Percentiles rank a stretch among this genome's conserved stretches.
These are phyloP conservation scores for Caenorhabditis sp. DNA, from an alignment of 2,888 invertebrate species.

Conservation along the genomic window DNA sequence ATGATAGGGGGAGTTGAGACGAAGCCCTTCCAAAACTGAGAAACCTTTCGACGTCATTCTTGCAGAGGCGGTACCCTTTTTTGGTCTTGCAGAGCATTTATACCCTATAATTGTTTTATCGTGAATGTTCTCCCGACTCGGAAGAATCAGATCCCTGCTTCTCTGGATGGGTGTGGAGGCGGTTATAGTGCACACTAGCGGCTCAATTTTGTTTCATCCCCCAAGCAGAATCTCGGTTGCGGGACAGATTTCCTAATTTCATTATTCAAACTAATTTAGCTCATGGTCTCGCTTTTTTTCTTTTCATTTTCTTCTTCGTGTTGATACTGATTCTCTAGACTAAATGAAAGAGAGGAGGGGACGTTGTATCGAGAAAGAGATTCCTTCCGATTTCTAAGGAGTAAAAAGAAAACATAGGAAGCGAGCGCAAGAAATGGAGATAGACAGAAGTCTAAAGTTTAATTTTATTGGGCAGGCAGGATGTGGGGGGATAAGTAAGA, in stretches of 20 bases:
- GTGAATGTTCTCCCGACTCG: conserved; percentile 20
- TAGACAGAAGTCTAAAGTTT: conserved; percentile 64
- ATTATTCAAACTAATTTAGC: conserved; percentile 61
- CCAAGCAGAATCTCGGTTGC: conserved; percentile 10
- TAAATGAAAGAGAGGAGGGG: not conserved
- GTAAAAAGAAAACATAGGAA: conserved; percentile 29
- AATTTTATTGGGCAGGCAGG: conserved; percentile 54
- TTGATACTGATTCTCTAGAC: conserved; percentile 10
- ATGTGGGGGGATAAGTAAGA: conserved; percentile 40
- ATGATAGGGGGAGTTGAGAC: not conserved
- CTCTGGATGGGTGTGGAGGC: conserved; percentile 32
- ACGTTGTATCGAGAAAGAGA: conserved; percentile 1
- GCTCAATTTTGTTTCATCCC: conserved; percentile 40
- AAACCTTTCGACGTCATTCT: conserved; percentile 19
- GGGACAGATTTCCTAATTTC: conserved; percentile 40
- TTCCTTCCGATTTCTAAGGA: conserved; percentile 9
- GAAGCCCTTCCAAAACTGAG: conserved; percentile 9
- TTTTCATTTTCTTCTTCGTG: conserved; percentile 31
- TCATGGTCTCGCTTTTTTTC: conserved; percentile 43
- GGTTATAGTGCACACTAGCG: conserved; percentile 20
- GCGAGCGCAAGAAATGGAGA: conserved; percentile 24
- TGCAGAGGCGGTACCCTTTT: conserved; percentile 25
- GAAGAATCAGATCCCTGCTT: conserved; percentile 37
- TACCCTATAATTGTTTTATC: conserved; percentile 2
- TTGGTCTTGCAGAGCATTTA: conserved; percentile 21